Base-by-base conservation (phyloP, 1,140 invertebrate species). In the Halictus rubicundus region DNA sequence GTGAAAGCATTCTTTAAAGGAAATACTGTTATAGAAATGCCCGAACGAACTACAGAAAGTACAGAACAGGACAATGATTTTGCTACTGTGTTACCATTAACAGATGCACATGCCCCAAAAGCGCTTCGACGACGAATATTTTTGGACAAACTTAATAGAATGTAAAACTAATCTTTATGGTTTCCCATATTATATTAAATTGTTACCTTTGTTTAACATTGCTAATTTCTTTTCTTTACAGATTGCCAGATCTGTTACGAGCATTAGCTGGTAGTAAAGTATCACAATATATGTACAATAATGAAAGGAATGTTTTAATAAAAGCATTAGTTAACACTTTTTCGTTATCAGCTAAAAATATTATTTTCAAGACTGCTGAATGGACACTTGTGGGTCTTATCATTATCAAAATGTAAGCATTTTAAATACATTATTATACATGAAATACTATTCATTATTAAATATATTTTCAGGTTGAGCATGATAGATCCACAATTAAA, bases 361-460 rank as follows among this genome's bases (percentile, higher is more conserved):
- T 94, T 68, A 87, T 90, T n/a, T 91, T 94, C 59, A 92, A 91
- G 86, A 91, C 90, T 54, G 82, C 88, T 10, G 93, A 94, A 82
- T 93, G 92, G 92, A 93, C 89, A 85, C 85, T 94, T 7, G 88
- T 94, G 42, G 90, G 90, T 57, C 85, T 94, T 0, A 78, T 94
- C 25, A 88, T 94, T 9, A 91, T 94, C 21, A 93, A 92, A 89
- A 88, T 94, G 93, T 93, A 89, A 90, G 92, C 89, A 78, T 61
- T 63, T 6, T 5, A 25, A 68, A 68, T 79, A 73, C 49, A 49
- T 70, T 25, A 78, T n/a, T 37, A 19, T 25, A 16, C 42, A 39
- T 60, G 59, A 52, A 49, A 65, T 68, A 65, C 19, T 12, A 61
- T 37, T 78, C 59, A 70, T 84, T 57, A 80, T 80, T 66, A 59